Percentiles rank a stretch among this genome's conserved stretches.
These are phyloP conservation scores for Chymomyza costata DNA, from an alignment of 1,140 invertebrate genomes.

Conservation along the genomic window DNA sequence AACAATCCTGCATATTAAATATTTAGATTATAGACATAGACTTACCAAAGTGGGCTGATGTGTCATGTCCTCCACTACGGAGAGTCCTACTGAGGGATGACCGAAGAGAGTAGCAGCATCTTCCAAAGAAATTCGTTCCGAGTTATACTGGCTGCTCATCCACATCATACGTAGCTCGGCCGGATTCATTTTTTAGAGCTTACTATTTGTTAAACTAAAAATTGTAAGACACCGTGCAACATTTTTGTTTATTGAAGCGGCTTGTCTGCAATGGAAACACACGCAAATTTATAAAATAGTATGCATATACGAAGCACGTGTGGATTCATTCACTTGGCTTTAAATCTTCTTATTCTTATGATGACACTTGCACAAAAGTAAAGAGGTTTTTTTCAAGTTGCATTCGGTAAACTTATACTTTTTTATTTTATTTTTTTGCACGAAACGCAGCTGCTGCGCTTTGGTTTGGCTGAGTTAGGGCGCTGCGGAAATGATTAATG, in stretches of 20 bases:
- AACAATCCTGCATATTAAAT: slow-evolving; percentile 10
- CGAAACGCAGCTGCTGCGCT: slow-evolving; percentile 33
- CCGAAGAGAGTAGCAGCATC: slow-evolving; percentile 60
- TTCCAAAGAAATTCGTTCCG: slow-evolving; percentile 66
- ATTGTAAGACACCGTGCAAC: background rate
- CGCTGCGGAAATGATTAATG: slow-evolving; percentile 21
- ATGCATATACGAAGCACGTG: too few species aligned
- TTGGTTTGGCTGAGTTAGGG: slow-evolving; percentile 10
- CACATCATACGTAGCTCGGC: slow-evolving; percentile 84
- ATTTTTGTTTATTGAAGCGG: slow-evolving; percentile 5
- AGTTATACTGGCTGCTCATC: slow-evolving; percentile 80
- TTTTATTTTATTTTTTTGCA: slow-evolving; percentile 18
- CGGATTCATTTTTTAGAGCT: slow-evolving; percentile 67
- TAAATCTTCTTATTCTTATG: too few species aligned
- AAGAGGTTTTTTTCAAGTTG: slow-evolving; percentile 5
- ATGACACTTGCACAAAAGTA: slow-evolving; percentile 13
- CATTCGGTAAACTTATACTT: slow-evolving; percentile 21
- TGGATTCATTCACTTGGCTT: too few species aligned
- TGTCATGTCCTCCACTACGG: slow-evolving; percentile 70
- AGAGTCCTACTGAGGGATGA: slow-evolving; percentile 62
- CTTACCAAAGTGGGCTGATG: slow-evolving; percentile 70
- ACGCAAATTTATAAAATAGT: too few species aligned
- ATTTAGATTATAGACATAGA: slow-evolving; percentile 4
- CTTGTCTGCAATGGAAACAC: slow-evolving; percentile 11
- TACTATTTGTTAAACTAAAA: slow-evolving; percentile 3